These are phyloP conservation scores for Apus apus DNA, from an alignment of 2,113 vertebrate genomes.

Conservation along the genomic window DNA sequence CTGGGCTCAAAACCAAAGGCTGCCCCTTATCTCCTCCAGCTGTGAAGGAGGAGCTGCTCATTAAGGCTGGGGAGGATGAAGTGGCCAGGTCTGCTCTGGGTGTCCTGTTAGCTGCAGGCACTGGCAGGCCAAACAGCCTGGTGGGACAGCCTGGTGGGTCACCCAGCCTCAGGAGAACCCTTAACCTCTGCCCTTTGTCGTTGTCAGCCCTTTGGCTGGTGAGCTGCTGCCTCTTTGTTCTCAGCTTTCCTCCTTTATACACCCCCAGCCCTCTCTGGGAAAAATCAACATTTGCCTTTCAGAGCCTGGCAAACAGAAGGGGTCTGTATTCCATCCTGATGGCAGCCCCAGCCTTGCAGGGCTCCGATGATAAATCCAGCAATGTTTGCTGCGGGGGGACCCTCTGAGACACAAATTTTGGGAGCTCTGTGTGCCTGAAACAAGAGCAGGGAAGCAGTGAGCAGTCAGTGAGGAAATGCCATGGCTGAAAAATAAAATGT, in stretches of 20 bases:
- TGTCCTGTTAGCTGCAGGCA: background rate
- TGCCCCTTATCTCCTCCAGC: background rate
- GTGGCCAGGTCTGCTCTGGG: background rate
- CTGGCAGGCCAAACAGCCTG: background rate
- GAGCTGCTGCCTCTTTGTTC: background rate
- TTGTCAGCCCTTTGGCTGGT: background rate
- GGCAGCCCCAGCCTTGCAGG: constrained; percentile 28
- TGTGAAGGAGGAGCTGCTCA: background rate
- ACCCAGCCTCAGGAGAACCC: background rate
- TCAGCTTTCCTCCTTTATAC: background rate
- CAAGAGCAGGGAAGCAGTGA: background rate
- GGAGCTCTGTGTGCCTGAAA: background rate
- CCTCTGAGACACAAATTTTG: background rate
- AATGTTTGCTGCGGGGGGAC: background rate
- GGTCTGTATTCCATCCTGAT: constrained; percentile 48
- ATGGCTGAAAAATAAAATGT: background rate
- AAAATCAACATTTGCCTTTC: constrained; percentile 70
- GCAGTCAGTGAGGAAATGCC: fast-evolving
- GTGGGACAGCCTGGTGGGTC: background rate
- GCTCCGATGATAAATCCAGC: constrained; percentile 15
- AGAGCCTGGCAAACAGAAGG: constrained; percentile 40
- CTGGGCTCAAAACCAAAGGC: background rate
- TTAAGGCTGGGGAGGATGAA: background rate
- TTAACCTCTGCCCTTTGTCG: background rate
- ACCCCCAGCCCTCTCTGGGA: constrained; percentile 35